Evolutionary conservation across 2,797 vertebrate genomes (phyloP).

Genomic region (Tragelaphus eurycerus): DNA sequence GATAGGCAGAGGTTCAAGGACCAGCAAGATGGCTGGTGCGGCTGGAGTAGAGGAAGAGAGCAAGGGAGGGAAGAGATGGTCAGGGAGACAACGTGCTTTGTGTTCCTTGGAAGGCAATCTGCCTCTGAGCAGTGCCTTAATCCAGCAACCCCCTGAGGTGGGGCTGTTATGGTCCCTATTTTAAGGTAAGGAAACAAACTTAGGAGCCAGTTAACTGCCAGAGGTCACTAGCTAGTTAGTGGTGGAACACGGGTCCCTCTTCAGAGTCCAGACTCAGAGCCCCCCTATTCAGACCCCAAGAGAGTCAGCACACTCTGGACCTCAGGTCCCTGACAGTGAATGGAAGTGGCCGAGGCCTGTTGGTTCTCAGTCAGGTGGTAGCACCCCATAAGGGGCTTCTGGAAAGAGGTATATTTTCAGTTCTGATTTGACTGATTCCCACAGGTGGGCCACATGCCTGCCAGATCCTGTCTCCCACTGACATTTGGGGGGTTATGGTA

Average conservation of each 20-base stretch:
- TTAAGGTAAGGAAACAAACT: not conserved
- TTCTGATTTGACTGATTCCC: not conserved
- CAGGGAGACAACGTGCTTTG: accelerated
- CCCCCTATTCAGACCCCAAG: accelerated
- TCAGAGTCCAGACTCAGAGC: not conserved
- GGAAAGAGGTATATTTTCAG: not conserved
- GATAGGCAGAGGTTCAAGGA: not conserved
- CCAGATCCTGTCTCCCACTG: not conserved
- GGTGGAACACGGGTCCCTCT: not conserved
- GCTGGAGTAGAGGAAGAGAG: not conserved
- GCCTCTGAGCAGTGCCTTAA: not conserved
- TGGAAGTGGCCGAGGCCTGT: accelerated
- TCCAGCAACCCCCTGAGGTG: not conserved
- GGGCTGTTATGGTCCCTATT: not conserved
- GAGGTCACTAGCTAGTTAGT: not conserved
- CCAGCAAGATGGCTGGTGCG: not conserved
- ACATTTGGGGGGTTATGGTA: not conserved
- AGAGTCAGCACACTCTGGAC: not conserved
- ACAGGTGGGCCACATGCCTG: not conserved
- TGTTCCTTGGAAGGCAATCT: not conserved
- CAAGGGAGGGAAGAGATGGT: not conserved
- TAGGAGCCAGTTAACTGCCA: not conserved
- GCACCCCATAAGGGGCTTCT: not conserved
- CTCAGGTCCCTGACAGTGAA: not conserved
- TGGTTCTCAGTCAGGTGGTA: not conserved